Base-by-base conservation (phyloP, 1,140 invertebrate genomes). In the Dreissena rostriformis region DNA sequence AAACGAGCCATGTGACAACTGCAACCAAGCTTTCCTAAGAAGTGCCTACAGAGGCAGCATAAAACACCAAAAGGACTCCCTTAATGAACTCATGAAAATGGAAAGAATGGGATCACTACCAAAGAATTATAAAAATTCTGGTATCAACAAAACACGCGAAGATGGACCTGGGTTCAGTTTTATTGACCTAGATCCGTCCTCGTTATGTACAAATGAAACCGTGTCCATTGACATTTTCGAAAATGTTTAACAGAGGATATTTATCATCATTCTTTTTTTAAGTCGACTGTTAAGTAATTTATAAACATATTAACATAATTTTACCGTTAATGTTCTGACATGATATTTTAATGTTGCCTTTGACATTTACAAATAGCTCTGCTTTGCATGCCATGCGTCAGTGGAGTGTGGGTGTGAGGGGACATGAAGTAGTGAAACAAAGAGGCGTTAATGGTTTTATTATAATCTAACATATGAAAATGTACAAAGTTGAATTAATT, bases 71-170 rank as follows among this genome's bases (percentile, higher is more conserved):
- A 79, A 79, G 28, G 77, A 79, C 39, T 53, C 77, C 14, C 14
- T 57, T 12, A 79, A 79, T 52, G 65, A 55, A 79, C 68, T 79
- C n/a, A 79, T 79, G 77, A 78, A 78, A 19, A 26, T 24, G 29
- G 52, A 17, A 39, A 65, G 77, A 19, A 28, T 71, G 14, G 66
- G 61, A 26, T 79, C 77, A 17, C 55, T 79, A 5, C 77, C 77
- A 17, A 70, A 67, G 70, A 79, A 79, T 53, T 79, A 29, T 53
- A 79, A 79, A 29, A 39, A 53, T 6, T 55, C 28, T 14, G 39
- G 28, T 0, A 49, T 79, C 5, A 28, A 55, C 17, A 28, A 17
- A 10, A 55, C 19, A 52, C 61, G 19, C 22, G 55, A 24, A 26
- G 19, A 14, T 65, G 51, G 22, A 65, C 10, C 52, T 17, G 55